A percentile compares a stretch with the other conserved stretches of the same genome.
These are phyloP conservation scores for Ammodramus savannarum DNA, from an alignment of 2,113 vertebrate genomes.

Conservation along the genomic window DNA sequence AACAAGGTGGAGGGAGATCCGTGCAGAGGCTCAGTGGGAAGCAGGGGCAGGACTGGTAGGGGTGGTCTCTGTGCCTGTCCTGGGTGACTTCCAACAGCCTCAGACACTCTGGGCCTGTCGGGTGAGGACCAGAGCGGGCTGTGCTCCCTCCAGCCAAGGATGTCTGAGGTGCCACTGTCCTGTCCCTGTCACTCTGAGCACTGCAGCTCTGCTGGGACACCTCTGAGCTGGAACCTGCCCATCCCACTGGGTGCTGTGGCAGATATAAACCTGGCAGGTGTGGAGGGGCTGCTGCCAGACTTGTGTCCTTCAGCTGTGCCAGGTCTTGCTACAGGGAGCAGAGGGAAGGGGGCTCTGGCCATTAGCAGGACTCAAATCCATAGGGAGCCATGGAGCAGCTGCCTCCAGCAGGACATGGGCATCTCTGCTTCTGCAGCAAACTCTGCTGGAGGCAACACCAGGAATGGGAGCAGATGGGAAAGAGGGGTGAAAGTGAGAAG, in stretches of 20 bases:
- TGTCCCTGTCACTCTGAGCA: fast-evolving
- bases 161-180: neutral
- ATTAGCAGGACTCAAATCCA: neutral
- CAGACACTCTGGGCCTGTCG: fast-evolving
- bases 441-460: neutral
- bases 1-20: neutral
- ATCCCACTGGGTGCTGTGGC: fast-evolving
- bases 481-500: neutral
- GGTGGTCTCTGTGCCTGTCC: neutral
- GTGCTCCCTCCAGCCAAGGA: neutral
- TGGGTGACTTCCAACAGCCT: neutral
- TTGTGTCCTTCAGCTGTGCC: neutral
- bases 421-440: neutral
- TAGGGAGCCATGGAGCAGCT: neutral
- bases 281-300: neutral
- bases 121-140: fast-evolving
- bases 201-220: fast-evolving
- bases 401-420: neutral
- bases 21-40: fast-evolving
- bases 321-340: fast-evolving
- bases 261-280: neutral
- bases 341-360: neutral
- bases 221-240: fast-evolving
- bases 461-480: neutral
- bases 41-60: neutral